A percentile compares a stretch with the other conserved stretches of the same genome.
Conservation (phyloP, 1,140 invertebrate species). For the Drosophila oshimai region DNA sequence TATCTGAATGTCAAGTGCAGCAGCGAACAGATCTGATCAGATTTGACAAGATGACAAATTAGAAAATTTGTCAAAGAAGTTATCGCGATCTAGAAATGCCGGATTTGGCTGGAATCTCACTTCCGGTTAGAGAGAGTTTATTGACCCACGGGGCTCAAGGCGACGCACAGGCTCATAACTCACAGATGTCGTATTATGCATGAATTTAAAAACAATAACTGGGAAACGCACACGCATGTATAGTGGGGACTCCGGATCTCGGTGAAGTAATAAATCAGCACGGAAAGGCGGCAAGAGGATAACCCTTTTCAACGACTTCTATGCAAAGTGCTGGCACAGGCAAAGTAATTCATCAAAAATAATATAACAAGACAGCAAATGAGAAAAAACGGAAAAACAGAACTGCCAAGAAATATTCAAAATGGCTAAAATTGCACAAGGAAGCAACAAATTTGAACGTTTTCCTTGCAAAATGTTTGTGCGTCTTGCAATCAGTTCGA, state of each 20-base stretch:
- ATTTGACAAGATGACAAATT: constrained; percentile 42
- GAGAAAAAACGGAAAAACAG: constrained; percentile 19
- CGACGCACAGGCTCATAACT: constrained; percentile 53
- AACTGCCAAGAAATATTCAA: neutral
- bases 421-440: constrained; percentile 20
- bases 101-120: neutral
- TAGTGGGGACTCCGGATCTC: constrained; percentile 1
- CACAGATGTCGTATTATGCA: constrained; percentile 66
- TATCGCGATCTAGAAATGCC: constrained; percentile 25
- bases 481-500: constrained; percentile 13
- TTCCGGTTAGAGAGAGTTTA: constrained; percentile 14
- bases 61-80: constrained; percentile 40
- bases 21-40: constrained; percentile 18
- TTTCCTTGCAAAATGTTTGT: constrained; percentile 14
- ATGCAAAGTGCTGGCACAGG: constrained; percentile 45
- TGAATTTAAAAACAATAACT: constrained; percentile 68
- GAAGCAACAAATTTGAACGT: constrained; percentile 21
- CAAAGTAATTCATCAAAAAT: constrained; percentile 65
- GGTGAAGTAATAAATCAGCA: constrained; percentile 60
- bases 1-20: constrained; percentile 60
- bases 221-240: constrained; percentile 32
- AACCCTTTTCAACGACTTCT: constrained; percentile 59
- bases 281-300: constrained; percentile 18
- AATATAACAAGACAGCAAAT: constrained; percentile 37
- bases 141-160: constrained; percentile 31